These are phyloP conservation scores for Psilopsiagon aurifrons DNA, from an alignment of 2,113 vertebrate species.

Conservation along the genomic window DNA sequence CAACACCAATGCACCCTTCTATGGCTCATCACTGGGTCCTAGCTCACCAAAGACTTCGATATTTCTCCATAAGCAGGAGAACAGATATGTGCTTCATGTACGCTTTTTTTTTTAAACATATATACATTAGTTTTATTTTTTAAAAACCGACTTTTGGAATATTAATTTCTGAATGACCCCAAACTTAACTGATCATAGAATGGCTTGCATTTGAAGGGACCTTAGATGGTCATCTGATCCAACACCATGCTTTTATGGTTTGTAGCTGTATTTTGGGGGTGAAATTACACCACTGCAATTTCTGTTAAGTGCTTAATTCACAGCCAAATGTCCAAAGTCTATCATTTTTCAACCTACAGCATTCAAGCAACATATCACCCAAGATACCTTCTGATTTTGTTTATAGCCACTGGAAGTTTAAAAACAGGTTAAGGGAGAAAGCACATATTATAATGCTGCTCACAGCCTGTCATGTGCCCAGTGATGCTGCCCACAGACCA, in stretches of 20 bases:
- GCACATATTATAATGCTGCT: not conserved
- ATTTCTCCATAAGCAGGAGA: not conserved
- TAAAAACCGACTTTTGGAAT: not conserved
- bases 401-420: not conserved
- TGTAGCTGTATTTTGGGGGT: not conserved
- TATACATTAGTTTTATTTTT: not conserved
- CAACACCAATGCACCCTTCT: not conserved
- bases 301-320: not conserved
- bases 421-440: not conserved
- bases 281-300: not conserved
- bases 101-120: not conserved
- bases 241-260: not conserved
- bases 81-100: not conserved
- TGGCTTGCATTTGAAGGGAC: not conserved
- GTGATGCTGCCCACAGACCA: not conserved
- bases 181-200: not conserved
- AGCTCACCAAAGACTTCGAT: not conserved
- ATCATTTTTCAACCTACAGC: not conserved
- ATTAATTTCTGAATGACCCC: not conserved
- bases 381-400: not conserved
- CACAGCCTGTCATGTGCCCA: not conserved
- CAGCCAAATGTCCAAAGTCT: not conserved
- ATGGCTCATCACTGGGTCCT: not conserved
- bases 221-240: not conserved
- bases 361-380: not conserved